A percentile compares a stretch with the other conserved stretches of the same genome.
Conservation (phyloP, 1,140 invertebrate genomes). For the Aradophagus sp. region DNA sequence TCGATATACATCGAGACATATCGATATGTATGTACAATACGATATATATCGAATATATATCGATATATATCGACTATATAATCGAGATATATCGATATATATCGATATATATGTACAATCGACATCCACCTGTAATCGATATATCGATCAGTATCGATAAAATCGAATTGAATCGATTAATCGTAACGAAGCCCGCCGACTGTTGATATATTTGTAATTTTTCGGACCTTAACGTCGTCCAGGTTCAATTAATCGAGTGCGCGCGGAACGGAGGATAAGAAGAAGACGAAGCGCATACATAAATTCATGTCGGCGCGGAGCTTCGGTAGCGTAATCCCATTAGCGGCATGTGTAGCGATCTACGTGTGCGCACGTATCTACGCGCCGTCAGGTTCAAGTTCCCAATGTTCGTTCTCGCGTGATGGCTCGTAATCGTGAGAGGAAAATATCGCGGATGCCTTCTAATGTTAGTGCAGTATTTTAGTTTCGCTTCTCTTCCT, state of each 20-base stretch:
- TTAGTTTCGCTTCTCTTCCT: conserved; percentile 55
- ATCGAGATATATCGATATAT: too few relatives aligned
- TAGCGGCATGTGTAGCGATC: conserved; percentile 41
- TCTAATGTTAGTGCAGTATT: conserved; percentile 67
- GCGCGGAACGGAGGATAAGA: too few relatives aligned
- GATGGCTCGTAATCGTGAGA: conserved; percentile 61
- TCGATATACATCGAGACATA: too few relatives aligned
- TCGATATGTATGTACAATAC: too few relatives aligned
- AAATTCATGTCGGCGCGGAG: conserved; percentile 46
- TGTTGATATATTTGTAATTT: conserved; percentile 41
- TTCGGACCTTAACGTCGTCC: conserved; percentile 28
- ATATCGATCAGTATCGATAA: too few relatives aligned
- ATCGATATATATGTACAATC: too few relatives aligned
- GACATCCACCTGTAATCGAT: too few relatives aligned
- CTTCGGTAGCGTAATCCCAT: conserved; percentile 57
- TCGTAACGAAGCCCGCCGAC: conserved; percentile 8
- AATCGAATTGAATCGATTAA: too few relatives aligned
- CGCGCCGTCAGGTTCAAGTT: conserved; percentile 48
- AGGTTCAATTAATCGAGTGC: conserved; percentile 50
- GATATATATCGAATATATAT: too few relatives aligned
- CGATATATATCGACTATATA: too few relatives aligned
- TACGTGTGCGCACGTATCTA: conserved; percentile 2
- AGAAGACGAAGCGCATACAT: conserved; percentile 50
- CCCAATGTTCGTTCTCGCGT: conserved; percentile 57
- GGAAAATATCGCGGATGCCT: conserved; percentile 63